These are phyloP conservation scores for Toxonevra muliebris DNA, from an alignment of 2,888 invertebrate genomes.

Conservation along the genomic window DNA sequence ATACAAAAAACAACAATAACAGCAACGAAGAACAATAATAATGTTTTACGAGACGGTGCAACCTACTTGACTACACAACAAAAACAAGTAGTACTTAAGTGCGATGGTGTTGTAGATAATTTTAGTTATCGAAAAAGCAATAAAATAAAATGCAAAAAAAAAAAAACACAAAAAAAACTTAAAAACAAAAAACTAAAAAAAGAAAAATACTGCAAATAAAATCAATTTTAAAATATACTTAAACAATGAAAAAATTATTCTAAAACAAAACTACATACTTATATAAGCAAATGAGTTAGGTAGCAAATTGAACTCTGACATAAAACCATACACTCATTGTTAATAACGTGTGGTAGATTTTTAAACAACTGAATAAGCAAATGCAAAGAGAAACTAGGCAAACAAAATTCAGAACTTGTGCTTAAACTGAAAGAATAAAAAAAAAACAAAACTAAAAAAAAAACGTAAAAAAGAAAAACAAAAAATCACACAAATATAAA, in stretches of 20 bases:
- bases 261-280: too few relatives aligned
- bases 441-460: neutral
- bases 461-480: neutral
- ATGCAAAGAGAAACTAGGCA: neutral
- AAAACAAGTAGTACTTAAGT: neutral
- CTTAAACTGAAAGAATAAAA: neutral
- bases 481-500: neutral
- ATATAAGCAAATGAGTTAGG: too few relatives aligned
- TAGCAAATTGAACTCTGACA: neutral
- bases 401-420: neutral
- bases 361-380: neutral
- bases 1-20: constrained; percentile 10
- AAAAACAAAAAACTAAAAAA: too few relatives aligned
- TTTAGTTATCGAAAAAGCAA: too few relatives aligned
- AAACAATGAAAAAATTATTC: too few relatives aligned
- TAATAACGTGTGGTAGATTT: neutral
- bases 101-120: too few relatives aligned
- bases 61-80: constrained; percentile 8
- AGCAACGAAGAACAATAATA: neutral
- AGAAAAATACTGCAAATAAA: too few relatives aligned
- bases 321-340: neutral
- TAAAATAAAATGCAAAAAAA: too few relatives aligned
- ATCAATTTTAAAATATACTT: too few relatives aligned
- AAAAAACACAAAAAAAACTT: too few relatives aligned
- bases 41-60: neutral